Evolutionary conservation across 1,140 invertebrate genomes (phyloP).

Genomic region (Pomacea maculata): DNA sequence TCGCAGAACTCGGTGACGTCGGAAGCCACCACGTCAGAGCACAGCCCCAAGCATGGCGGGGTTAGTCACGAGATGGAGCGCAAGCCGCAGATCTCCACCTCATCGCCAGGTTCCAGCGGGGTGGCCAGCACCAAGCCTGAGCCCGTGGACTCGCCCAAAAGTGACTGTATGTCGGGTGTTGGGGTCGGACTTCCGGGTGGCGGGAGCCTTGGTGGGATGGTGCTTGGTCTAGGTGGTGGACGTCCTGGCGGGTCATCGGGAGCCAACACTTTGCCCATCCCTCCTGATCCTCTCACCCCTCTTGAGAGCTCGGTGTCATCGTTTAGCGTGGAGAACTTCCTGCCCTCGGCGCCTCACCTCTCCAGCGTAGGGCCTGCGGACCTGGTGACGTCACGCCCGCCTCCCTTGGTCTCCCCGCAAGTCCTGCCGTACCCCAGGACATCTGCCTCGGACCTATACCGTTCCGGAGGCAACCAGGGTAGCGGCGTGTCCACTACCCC

Average conservation of each 20-base stretch:
- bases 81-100: conserved; percentile 16
- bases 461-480: conserved; percentile 30
- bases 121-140: conserved; percentile 42
- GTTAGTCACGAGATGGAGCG: conserved; percentile 1
- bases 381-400: conserved; percentile 42
- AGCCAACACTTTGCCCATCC: conserved; percentile 45
- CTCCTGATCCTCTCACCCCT: conserved; percentile 30
- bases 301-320: conserved; percentile 45
- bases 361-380: conserved; percentile 39
- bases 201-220: conserved; percentile 18
- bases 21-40: conserved; percentile 6
- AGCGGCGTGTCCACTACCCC: conserved; percentile 30
- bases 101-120: background rate
- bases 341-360: conserved; percentile 44
- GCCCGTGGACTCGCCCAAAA: conserved; percentile 46
- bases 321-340: conserved; percentile 60
- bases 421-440: conserved; percentile 47
- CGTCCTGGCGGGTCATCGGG: background rate
- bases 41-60: conserved; percentile 27
- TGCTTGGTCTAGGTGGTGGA: background rate
- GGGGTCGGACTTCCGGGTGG: conserved; percentile 4
- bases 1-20: conserved; percentile 14
- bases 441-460: conserved; percentile 49
- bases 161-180: conserved; percentile 31
- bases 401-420: conserved; percentile 46